Evolutionary conservation across 64 coral and sea anemone genomes (phyloP).

Genomic region (Montipora efflorescens): DNA sequence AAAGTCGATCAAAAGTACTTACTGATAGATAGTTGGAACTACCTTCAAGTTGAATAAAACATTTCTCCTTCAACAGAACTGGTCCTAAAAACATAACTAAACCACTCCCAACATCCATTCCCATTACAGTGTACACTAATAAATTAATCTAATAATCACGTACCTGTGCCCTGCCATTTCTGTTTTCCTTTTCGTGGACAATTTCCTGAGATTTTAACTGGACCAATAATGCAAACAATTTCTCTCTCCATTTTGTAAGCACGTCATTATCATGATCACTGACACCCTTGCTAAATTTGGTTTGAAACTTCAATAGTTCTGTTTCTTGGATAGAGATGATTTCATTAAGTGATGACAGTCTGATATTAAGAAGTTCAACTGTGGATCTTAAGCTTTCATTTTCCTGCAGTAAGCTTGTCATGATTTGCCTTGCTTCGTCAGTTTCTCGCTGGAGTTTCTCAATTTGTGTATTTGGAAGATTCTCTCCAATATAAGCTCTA

Average conservation of each 20-base stretch:
- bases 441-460: conserved; percentile 78
- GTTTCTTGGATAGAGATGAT: conserved; percentile 87
- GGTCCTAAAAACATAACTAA: too few relatives aligned
- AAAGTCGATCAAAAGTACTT: too few relatives aligned
- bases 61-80: too few relatives aligned
- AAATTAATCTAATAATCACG: background rate
- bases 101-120: too few relatives aligned
- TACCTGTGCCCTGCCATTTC: conserved; percentile 74
- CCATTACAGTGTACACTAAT: too few relatives aligned
- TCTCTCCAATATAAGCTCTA: conserved; percentile 87
- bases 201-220: conserved; percentile 86
- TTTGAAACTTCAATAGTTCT: conserved; percentile 68
- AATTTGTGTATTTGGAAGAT: conserved; percentile 73
- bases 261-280: conserved; percentile 11
- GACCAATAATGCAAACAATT: conserved; percentile 95
- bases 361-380: conserved; percentile 75
- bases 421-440: conserved; percentile 56
- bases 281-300: background rate
- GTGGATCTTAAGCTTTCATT: conserved; percentile 81
- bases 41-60: too few relatives aligned
- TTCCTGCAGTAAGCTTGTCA: conserved; percentile 69
- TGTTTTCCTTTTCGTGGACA: conserved; percentile 54
- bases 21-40: too few relatives aligned
- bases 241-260: conserved; percentile 84
- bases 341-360: conserved; percentile 87